Evolutionary conservation across 2,113 vertebrate genomes (phyloP).

Genomic region (Centropus unirufus): DNA sequence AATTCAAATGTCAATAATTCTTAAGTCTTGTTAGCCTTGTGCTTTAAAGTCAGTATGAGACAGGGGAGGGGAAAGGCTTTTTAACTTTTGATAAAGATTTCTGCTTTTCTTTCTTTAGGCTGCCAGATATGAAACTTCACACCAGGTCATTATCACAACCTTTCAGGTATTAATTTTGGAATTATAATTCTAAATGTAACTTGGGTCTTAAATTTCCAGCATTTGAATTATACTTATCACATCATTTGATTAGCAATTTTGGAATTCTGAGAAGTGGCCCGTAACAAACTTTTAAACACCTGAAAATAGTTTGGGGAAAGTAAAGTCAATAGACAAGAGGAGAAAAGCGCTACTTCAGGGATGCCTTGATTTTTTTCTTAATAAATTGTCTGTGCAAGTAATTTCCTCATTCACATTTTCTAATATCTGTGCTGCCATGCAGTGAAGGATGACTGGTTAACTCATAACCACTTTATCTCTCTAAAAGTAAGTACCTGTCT

Average conservation of each 20-base stretch:
- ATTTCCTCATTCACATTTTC: not conserved
- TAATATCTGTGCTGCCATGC: not conserved
- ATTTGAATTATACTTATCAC: not conserved
- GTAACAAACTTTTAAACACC: not conserved
- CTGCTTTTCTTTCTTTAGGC: conserved; percentile 70
- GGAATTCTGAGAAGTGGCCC: not conserved
- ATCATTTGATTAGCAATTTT: not conserved
- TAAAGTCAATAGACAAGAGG: not conserved
- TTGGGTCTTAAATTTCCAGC: not conserved
- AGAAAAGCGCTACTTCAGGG: not conserved
- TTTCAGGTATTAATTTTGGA: conserved; percentile 81
- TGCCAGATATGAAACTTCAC: conserved; percentile 84
- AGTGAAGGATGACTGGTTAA: not conserved
- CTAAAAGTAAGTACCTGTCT: not conserved
- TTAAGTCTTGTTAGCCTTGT: not conserved
- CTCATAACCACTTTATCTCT: not conserved
- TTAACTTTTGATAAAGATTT: not conserved
- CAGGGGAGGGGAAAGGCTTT: not conserved
- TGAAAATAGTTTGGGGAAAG: not conserved
- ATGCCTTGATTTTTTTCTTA: not conserved
- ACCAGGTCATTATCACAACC: conserved; percentile 83
- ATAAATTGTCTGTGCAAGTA: not conserved
- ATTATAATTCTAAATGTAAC: not conserved
- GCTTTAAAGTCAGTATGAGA: not conserved
- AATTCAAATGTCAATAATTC: not conserved